phyloP scores from a whole-genome alignment of 2,888 invertebrate genomes.

The Petrophora chlorosata region DNA sequence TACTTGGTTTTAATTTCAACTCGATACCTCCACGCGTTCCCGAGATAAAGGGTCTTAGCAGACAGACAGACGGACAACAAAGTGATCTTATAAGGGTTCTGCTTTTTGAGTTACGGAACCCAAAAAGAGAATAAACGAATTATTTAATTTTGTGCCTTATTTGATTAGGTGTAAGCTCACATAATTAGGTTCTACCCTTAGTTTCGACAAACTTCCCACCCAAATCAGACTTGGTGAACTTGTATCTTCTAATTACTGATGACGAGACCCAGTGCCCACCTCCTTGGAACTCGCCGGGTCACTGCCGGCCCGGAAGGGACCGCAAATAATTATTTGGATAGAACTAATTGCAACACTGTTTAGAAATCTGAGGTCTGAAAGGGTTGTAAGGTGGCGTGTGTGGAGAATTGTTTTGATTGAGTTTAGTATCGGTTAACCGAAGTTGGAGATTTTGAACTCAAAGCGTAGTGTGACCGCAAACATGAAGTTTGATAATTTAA shows the following conservation, averaged over 20 bases:
- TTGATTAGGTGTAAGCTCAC: constrained; percentile 1
- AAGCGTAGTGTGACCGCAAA: too few relatives aligned
- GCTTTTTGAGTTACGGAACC: too few relatives aligned
- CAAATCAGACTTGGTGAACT: constrained; percentile 14
- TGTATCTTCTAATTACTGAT: constrained; percentile 18
- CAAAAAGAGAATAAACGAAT: too few relatives aligned
- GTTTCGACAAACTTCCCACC: constrained; percentile 3
- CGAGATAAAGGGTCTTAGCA: too few relatives aligned
- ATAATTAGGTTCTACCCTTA: background rate
- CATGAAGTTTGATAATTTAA: too few relatives aligned
- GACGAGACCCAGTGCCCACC: background rate
- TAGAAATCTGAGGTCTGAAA: constrained; percentile 10
- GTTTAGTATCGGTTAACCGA: background rate
- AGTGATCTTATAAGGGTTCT: too few relatives aligned
- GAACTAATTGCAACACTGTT: constrained; percentile 22
- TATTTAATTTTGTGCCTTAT: too few relatives aligned
- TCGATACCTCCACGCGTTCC: too few relatives aligned
- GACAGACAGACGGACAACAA: too few relatives aligned
- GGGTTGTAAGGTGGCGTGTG: background rate
- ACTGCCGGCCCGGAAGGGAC: constrained; percentile 2
- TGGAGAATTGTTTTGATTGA: background rate
- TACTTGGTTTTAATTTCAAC: too few relatives aligned
- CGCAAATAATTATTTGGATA: constrained; percentile 22
- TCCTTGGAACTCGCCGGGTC: constrained; percentile 1
- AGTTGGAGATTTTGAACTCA: background rate